phyloP scores from a whole-genome alignment of 2,113 vertebrate genomes.

The Coryphaenoides rupestris region DNA sequence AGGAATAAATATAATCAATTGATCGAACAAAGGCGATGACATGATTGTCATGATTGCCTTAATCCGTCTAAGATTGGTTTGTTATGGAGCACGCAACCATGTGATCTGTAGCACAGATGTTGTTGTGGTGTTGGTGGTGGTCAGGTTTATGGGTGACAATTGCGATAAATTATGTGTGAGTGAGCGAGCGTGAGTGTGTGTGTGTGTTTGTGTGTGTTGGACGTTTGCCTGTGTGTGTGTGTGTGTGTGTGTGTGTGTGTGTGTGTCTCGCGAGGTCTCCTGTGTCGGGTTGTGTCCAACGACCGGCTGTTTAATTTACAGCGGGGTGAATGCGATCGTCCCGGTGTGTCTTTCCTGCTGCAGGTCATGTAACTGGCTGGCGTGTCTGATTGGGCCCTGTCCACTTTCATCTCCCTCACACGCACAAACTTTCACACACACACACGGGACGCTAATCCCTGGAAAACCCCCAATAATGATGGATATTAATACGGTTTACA shows the following conservation, averaged over 20 bases:
- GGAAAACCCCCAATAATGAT: constrained; percentile 7
- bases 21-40: too few species aligned
- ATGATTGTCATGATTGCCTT: too few species aligned
- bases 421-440: constrained; percentile 40
- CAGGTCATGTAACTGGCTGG: constrained; percentile 52
- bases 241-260: constrained; percentile 13
- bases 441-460: constrained; percentile 22
- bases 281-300: neutral
- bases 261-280: neutral
- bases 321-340: constrained; percentile 66
- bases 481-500: neutral
- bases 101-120: constrained; percentile 2
- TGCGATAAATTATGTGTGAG: neutral
- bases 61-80: too few species aligned
- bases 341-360: constrained; percentile 51
- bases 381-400: constrained; percentile 78
- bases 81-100: constrained; percentile 44
- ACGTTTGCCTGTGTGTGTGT: neutral
- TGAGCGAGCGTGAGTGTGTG: constrained; percentile 15
- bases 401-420: constrained; percentile 81
- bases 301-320: constrained; percentile 70
- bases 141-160: neutral
- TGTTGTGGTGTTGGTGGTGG: constrained; percentile 3
- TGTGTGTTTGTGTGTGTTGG: constrained; percentile 6
- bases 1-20: too few species aligned